Evolutionary conservation across 2,888 invertebrate genomes (phyloP).

Genomic region (Auanema freiburgensis): DNA sequence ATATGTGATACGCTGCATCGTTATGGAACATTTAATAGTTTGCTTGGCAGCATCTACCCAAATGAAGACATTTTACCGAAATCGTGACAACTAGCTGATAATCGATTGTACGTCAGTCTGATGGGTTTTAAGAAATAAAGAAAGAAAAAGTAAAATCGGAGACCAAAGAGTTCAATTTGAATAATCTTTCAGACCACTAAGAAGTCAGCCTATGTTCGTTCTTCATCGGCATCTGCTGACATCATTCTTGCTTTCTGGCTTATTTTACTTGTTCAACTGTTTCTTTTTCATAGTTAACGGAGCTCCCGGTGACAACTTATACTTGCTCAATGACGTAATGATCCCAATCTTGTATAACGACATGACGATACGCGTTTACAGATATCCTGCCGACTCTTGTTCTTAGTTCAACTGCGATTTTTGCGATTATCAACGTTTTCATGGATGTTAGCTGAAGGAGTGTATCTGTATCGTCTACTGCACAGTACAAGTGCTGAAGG

Average conservation of each 20-base stretch:
- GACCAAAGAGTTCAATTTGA: not conserved
- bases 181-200: slow-evolving; percentile 44
- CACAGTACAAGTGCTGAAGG: slow-evolving; percentile 66
- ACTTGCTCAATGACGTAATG: slow-evolving; percentile 54
- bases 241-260: slow-evolving; percentile 53
- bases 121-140: too few species aligned
- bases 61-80: slow-evolving; percentile 2
- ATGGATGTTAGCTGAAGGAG: slow-evolving; percentile 69
- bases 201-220: slow-evolving; percentile 53
- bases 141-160: not conserved
- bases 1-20: too few species aligned
- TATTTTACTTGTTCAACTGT: slow-evolving; percentile 54
- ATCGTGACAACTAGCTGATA: not conserved
- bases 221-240: slow-evolving; percentile 56
- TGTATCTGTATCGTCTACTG: slow-evolving; percentile 68
- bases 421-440: slow-evolving; percentile 67
- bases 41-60: not conserved
- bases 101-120: not conserved
- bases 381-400: slow-evolving; percentile 55
- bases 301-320: slow-evolving; percentile 41
- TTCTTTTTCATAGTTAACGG: slow-evolving; percentile 49
- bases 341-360: slow-evolving; percentile 5
- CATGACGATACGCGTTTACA: slow-evolving; percentile 26
- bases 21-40: too few species aligned
- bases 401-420: slow-evolving; percentile 62